These are phyloP conservation scores for Sphaerophoria taeniata DNA, from an alignment of 2,888 invertebrate genomes.

Conservation along the genomic window DNA sequence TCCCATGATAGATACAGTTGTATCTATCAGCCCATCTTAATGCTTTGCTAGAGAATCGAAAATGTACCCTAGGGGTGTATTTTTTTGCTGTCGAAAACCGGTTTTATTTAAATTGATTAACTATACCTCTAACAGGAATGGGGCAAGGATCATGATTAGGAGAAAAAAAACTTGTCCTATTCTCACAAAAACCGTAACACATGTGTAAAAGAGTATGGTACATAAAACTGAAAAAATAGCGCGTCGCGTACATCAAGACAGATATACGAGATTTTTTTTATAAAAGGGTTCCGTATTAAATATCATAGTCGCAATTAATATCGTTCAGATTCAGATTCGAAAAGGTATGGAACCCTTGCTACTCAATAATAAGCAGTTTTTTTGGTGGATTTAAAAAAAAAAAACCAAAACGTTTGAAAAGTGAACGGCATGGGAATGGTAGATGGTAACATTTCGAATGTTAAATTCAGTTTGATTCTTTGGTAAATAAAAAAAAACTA, in stretches of 20 bases:
- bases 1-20: conserved; percentile 73
- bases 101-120: conserved; percentile 71
- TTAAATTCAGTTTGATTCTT: too few species aligned
- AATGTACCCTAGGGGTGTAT: too few species aligned
- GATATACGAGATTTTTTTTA: conserved; percentile 28
- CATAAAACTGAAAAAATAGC: background rate
- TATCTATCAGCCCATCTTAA: conserved; percentile 45
- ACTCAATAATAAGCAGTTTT: conserved; percentile 49
- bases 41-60: conserved; percentile 49
- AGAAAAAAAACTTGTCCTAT: conserved; percentile 21
- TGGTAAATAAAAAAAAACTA: too few species aligned
- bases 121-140: conserved; percentile 47
- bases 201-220: too few species aligned
- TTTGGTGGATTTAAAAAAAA: conserved; percentile 8
- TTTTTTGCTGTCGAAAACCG: too few species aligned
- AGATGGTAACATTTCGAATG: too few species aligned
- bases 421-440: too few species aligned
- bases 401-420: too few species aligned
- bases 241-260: background rate
- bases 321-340: conserved; percentile 52
- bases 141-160: conserved; percentile 41
- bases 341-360: conserved; percentile 19
- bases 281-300: conserved; percentile 52
- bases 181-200: background rate
- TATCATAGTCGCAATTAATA: conserved; percentile 68